Evolutionary conservation across 2,113 vertebrate species (phyloP).

Genomic region (Labeo catla): DNA sequence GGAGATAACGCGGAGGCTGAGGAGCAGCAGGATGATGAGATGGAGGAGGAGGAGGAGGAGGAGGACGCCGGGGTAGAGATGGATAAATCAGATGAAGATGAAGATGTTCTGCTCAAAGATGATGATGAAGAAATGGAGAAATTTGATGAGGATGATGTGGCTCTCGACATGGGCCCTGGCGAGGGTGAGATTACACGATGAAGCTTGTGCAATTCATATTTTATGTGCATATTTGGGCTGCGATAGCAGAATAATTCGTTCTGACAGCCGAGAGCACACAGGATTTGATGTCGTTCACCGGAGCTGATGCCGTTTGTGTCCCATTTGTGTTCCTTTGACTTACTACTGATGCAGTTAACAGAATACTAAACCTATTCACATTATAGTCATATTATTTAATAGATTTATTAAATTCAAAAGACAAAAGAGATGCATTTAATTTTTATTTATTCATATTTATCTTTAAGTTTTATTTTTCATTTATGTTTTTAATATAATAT

Average conservation of each 20-base stretch:
- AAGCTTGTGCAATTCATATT: background rate
- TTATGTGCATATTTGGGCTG: background rate
- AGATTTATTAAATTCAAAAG: background rate
- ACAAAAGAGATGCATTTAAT: background rate
- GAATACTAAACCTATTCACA: background rate
- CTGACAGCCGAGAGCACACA: background rate
- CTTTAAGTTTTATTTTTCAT: too few relatives aligned
- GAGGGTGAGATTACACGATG: conserved; percentile 20
- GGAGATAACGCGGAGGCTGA: conserved; percentile 61
- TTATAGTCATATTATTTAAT: background rate
- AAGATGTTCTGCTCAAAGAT: conserved; percentile 73
- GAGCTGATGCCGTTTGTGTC: background rate
- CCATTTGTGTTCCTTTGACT: conserved; percentile 13
- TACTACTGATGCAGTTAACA: background rate
- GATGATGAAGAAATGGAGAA: conserved; percentile 79
- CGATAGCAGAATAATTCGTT: background rate
- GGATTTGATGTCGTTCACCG: background rate
- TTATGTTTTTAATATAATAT: background rate
- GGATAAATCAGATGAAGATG: conserved; percentile 71
- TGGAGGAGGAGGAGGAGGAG: conserved; percentile 51
- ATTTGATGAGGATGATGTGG: conserved; percentile 38
- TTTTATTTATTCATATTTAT: too few relatives aligned
- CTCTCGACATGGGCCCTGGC: conserved; percentile 1
- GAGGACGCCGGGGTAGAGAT: conserved; percentile 61
- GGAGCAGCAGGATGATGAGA: conserved; percentile 58